Base-by-base conservation (phyloP, 2,797 vertebrate species). In the Bovichtus diacanthus region DNA sequence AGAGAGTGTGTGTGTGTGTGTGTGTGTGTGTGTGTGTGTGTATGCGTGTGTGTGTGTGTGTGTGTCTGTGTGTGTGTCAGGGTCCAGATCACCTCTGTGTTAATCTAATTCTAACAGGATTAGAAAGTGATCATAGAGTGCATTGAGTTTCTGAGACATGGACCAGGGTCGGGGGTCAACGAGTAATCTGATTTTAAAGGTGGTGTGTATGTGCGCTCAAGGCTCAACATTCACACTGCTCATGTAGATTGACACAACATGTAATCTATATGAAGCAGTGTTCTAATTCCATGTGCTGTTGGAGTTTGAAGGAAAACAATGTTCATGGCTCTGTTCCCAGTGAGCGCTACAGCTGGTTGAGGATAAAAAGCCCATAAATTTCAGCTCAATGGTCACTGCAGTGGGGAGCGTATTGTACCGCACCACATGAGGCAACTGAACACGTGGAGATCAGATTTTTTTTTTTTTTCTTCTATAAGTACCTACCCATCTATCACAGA, bases 61-160 rank as follows among this genome's bases (percentile, higher is more conserved):
- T 50, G 83, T n/a, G n/a, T 23, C n/a, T n/a, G n/a, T n/a, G n/a
- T 72, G 72, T 29, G 62, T 70, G 72, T 70, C 41, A 44, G 50
- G 74, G 70, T 76, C 70, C 74, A 43, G 70, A 87, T 88, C 79
- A 78, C 78, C 80, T 79, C 61, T 5, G 72, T 43, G 78, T 70
- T 87, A 84, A 90, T 87, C 83, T 82, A 83, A 56, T 38, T 23
- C 84, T 90, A 88, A 92, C 78, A 76, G 85, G 87, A 90, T 92
- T 90, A 90, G 84, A 86, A 80, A 80, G 87, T 63, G 77, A 91
- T 90, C 84, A 87, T 65, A 68, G 50, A 71, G 76, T 77, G 64
- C 50, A 70, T 16, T 46, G 64, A 70, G 68, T 74, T 85, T 80
- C 70, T 72, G 58, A 75, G 67, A 77, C 70, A 65, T 43, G 47